These are phyloP conservation scores for Diplolepis rosae DNA, from an alignment of 2,888 invertebrate species.

Conservation along the genomic window DNA sequence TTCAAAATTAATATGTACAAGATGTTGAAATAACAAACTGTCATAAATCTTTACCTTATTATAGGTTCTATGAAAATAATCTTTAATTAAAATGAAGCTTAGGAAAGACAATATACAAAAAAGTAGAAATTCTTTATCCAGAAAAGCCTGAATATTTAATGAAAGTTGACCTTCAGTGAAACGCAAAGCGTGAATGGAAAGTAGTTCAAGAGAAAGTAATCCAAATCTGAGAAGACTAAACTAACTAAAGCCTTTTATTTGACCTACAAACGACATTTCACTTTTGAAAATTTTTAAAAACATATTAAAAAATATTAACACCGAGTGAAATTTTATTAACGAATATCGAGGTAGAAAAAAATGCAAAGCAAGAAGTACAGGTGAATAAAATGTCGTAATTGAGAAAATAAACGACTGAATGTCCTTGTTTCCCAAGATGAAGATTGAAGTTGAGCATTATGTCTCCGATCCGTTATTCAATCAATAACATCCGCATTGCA, in stretches of 20 bases:
- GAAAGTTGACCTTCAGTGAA: background rate
- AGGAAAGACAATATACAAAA: too few relatives aligned
- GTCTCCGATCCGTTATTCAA: background rate
- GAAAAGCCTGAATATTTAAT: background rate
- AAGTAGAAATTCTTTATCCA: background rate
- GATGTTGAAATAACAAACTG: too few relatives aligned
- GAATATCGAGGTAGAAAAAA: background rate
- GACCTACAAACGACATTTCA: background rate
- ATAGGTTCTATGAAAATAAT: background rate
- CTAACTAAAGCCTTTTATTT: background rate
- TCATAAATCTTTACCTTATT: background rate
- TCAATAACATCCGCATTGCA: background rate
- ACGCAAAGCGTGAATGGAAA: background rate
- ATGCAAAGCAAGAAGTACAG: background rate
- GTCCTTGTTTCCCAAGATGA: background rate
- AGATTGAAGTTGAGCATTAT: background rate
- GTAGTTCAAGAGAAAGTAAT: background rate
- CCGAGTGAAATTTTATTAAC: background rate
- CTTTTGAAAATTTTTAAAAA: background rate
- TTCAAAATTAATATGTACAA: background rate
- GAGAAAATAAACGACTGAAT: background rate
- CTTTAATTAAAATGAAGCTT: too few relatives aligned
- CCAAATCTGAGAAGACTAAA: background rate
- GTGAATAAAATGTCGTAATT: slow-evolving; percentile 3
- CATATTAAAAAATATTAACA: background rate